These are phyloP conservation scores for Eupeodes corollae DNA, from an alignment of 1,140 invertebrate species.

Conservation along the genomic window DNA sequence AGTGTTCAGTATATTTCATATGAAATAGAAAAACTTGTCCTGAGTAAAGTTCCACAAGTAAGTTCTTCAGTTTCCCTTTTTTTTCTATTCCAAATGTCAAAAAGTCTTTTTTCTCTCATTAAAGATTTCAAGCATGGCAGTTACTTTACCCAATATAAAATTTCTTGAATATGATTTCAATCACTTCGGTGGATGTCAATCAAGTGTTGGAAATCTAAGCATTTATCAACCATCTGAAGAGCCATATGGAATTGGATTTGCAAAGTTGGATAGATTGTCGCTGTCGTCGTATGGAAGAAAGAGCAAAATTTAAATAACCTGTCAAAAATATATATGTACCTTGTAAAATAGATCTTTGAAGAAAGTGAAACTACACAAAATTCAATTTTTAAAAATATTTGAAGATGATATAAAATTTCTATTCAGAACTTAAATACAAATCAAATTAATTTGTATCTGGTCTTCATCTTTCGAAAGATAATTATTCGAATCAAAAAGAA, in stretches of 20 bases:
- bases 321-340: no score
- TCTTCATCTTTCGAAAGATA: no score
- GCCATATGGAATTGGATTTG: not conserved
- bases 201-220: not conserved
- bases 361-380: no score
- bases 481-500: no score
- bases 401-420: no score
- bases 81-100: no score
- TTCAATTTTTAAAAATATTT: no score
- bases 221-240: not conserved
- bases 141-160: not conserved
- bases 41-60: not conserved
- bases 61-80: no score
- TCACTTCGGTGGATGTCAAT: not conserved
- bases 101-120: not conserved
- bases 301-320: no score
- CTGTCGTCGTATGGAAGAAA: not conserved
- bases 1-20: constrained; percentile 3
- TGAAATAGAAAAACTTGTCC: not conserved
- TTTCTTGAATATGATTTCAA: constrained; percentile 2
- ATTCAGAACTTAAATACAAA: no score
- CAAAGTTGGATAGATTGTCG: constrained; percentile 1
- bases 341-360: no score
- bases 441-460: no score
- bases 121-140: constrained; percentile 1